These are phyloP conservation scores for Oegoconia quadripuncta DNA, from an alignment of 2,888 invertebrate species.

Conservation along the genomic window DNA sequence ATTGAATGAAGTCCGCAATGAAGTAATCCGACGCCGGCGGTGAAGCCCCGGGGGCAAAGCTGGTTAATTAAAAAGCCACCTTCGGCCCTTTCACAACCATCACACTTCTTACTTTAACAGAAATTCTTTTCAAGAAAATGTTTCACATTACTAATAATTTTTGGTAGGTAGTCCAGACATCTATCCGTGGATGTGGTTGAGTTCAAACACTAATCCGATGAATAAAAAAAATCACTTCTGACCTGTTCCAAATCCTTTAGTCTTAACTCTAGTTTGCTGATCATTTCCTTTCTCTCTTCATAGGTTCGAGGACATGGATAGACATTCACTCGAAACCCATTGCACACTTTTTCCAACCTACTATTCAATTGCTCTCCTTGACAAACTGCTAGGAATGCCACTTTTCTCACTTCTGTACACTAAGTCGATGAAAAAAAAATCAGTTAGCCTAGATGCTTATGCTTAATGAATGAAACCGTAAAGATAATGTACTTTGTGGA, in stretches of 20 bases:
- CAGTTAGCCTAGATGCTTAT: background rate
- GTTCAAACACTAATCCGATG: background rate
- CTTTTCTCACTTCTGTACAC: conserved; percentile 90
- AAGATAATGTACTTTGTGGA: background rate
- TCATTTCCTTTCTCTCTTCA: conserved; percentile 87
- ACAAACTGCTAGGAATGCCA: conserved; percentile 89
- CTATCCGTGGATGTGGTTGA: background rate
- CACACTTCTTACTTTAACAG: no score
- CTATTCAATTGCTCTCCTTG: conserved; percentile 91
- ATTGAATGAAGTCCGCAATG: no score
- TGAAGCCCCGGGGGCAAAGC: no score
- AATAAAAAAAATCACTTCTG: background rate
- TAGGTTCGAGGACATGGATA: conserved; percentile 92
- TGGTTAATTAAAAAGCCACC: no score
- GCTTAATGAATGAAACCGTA: background rate
- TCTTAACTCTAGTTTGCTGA: conserved; percentile 85
- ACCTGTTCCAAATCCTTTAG: conserved; percentile 77
- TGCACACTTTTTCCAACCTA: conserved; percentile 91
- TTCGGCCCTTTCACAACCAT: no score
- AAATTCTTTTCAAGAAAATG: no score
- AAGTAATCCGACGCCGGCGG: no score
- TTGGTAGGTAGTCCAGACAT: background rate
- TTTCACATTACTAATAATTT: background rate
- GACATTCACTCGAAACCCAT: conserved; percentile 91
- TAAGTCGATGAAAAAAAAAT: conserved; percentile 42